phyloP scores from a whole-genome alignment of 2,797 vertebrate species.

The Tapirus indicus region DNA sequence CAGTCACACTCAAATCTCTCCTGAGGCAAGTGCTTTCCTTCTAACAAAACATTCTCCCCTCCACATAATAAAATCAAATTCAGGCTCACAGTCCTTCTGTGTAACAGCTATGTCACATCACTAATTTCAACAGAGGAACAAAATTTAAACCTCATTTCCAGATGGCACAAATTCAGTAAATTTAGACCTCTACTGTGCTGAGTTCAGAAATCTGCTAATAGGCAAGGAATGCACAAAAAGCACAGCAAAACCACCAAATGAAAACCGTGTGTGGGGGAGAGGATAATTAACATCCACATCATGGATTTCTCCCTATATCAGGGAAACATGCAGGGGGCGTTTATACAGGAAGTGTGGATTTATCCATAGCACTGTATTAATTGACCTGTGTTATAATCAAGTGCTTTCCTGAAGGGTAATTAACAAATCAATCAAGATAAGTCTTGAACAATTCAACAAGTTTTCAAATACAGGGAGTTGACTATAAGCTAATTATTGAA shows the following conservation, averaged over 20 bases:
- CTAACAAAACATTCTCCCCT: constrained; percentile 53
- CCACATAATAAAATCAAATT: constrained; percentile 48
- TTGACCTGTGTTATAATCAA: background rate
- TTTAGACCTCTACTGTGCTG: background rate
- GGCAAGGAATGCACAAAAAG: background rate
- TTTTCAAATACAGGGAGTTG: constrained; percentile 37
- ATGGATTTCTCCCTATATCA: background rate
- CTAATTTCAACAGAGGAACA: constrained; percentile 67
- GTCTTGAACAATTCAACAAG: constrained; percentile 50
- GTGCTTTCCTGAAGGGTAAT: constrained; percentile 51
- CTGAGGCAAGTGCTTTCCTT: constrained; percentile 57
- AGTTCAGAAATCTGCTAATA: constrained; percentile 49
- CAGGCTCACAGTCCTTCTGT: constrained; percentile 14
- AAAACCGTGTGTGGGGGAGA: background rate
- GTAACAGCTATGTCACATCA: constrained; percentile 34
- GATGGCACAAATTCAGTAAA: constrained; percentile 51
- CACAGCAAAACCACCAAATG: constrained; percentile 14
- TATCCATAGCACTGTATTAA: constrained; percentile 15
- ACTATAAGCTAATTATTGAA: constrained; percentile 55
- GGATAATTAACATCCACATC: background rate
- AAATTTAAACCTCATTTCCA: constrained; percentile 69
- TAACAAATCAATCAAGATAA: constrained; percentile 66
- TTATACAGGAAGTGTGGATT: background rate
- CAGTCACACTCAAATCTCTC: constrained; percentile 62
- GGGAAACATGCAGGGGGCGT: background rate